Percentiles rank a stretch among this genome's conserved stretches.
Conservation (phyloP, 2,113 vertebrate genomes). For the Nesospiza acunhae region DNA sequence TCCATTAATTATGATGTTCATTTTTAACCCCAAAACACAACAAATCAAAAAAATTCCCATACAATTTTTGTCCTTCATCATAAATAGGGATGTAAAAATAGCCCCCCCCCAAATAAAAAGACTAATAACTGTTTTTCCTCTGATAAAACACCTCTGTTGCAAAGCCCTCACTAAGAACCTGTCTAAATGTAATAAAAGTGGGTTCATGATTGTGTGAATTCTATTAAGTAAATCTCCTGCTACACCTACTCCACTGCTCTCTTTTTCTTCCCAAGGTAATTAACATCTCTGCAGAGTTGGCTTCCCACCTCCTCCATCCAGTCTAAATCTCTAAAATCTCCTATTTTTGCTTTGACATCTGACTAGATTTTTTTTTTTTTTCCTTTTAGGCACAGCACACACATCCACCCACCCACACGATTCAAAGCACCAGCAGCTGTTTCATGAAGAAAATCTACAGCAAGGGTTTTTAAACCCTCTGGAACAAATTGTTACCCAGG, state of each 20-base stretch:
- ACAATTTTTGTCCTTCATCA: not conserved
- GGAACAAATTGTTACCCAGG: slow-evolving; percentile 41
- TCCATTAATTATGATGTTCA: not conserved
- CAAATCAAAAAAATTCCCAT: not conserved
- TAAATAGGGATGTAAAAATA: slow-evolving; percentile 34
- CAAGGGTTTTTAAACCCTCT: not conserved
- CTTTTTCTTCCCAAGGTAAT: slow-evolving; percentile 58
- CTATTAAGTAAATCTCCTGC: slow-evolving; percentile 50
- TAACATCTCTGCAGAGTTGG: slow-evolving; percentile 41
- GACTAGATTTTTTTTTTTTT: slow-evolving; percentile 39
- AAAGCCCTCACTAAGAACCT: slow-evolving; percentile 9
- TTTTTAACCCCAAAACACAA: slow-evolving; percentile 10
- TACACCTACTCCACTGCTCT: slow-evolving; percentile 39
- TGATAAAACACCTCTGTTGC: slow-evolving; percentile 34
- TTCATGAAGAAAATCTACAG: slow-evolving; percentile 43
- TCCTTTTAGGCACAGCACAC: slow-evolving; percentile 54
- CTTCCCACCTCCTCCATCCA: slow-evolving; percentile 47
- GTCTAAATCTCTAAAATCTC: slow-evolving; percentile 54
- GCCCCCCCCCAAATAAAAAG: not conserved
- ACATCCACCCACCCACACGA: slow-evolving; percentile 46
- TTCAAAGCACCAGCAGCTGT: slow-evolving; percentile 52
- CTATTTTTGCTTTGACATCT: slow-evolving; percentile 69
- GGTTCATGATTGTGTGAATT: slow-evolving; percentile 38
- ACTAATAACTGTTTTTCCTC: slow-evolving; percentile 54
- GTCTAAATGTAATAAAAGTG: slow-evolving; percentile 25